phyloP scores from a whole-genome alignment of 2,113 vertebrate species.

The Polypterus senegalus region DNA sequence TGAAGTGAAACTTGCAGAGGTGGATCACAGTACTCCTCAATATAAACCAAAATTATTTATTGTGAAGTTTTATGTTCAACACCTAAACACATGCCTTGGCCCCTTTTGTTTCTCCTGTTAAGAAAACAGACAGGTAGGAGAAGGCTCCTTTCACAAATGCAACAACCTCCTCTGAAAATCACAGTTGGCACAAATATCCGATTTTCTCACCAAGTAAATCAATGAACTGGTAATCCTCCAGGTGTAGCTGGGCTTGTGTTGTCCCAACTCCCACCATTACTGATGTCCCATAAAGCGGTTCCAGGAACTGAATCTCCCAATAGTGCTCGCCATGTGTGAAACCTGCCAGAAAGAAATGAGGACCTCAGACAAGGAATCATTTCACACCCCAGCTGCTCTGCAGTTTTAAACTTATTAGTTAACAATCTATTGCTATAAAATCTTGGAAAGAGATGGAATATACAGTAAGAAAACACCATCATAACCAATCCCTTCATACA shows the following conservation, averaged over 20 bases:
- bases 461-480: background rate
- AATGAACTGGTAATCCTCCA: slow-evolving; percentile 19
- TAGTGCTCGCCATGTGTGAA: slow-evolving; percentile 31
- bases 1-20: too few species aligned
- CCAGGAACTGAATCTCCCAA: slow-evolving; percentile 30
- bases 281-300: slow-evolving; percentile 25
- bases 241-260: slow-evolving; percentile 19
- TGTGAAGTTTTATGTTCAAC: too few species aligned
- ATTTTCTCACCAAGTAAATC: slow-evolving; percentile 25
- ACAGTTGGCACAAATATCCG: too few species aligned
- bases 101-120: too few species aligned
- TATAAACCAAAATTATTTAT: too few species aligned
- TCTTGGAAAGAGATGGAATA: background rate
- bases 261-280: slow-evolving; percentile 35
- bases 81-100: too few species aligned
- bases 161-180: too few species aligned
- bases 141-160: too few species aligned
- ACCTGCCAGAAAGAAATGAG: slow-evolving; percentile 11
- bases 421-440: background rate
- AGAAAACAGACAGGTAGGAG: too few species aligned
- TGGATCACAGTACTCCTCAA: too few species aligned
- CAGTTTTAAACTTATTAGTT: background rate
- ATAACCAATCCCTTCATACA: background rate
- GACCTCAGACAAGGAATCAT: background rate
- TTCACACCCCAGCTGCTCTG: background rate